phyloP scores from a whole-genome alignment of 2,113 vertebrate genomes.

The Monopterus albus region DNA sequence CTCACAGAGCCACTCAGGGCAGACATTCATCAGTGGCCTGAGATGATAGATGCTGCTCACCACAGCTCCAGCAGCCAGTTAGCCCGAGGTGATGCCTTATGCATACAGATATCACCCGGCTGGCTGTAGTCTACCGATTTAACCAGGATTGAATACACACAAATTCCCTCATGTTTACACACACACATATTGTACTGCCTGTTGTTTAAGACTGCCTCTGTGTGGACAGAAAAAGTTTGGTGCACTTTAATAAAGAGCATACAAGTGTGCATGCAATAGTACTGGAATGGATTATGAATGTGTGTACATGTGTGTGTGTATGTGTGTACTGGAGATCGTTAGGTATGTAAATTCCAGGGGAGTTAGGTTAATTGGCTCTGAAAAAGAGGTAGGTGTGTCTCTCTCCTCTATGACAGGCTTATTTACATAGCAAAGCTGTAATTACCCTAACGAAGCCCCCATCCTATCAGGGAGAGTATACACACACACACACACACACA shows the following conservation, averaged over 20 bases:
- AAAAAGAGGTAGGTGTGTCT: constrained; percentile 81
- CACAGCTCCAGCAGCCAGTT: constrained; percentile 74
- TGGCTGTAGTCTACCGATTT: constrained; percentile 42
- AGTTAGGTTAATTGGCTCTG: constrained; percentile 83
- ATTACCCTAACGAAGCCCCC: constrained; percentile 82
- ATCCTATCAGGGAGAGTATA: constrained; percentile 60
- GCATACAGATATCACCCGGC: constrained; percentile 79
- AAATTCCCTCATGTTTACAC: constrained; percentile 27
- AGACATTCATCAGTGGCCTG: constrained; percentile 76
- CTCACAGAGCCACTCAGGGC: constrained; percentile 74
- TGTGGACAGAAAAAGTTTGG: constrained; percentile 30
- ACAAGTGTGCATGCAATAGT: constrained; percentile 23
- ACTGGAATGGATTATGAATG: constrained; percentile 2
- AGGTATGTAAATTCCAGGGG: constrained; percentile 76
- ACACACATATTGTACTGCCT: neutral
- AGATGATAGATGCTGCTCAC: constrained; percentile 79
- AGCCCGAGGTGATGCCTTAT: constrained; percentile 67
- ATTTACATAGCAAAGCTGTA: constrained; percentile 83
- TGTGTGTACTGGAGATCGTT: constrained; percentile 60
- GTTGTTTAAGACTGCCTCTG: constrained; percentile 7
- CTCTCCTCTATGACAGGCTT: constrained; percentile 76
- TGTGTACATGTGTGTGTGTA: constrained; percentile 1
- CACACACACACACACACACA: constrained; percentile 30
- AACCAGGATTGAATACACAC: constrained; percentile 25
- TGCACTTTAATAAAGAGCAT: constrained; percentile 29